Conservation (phyloP, 2,888 invertebrate species). For the Alviniconcha strummeri region DNA sequence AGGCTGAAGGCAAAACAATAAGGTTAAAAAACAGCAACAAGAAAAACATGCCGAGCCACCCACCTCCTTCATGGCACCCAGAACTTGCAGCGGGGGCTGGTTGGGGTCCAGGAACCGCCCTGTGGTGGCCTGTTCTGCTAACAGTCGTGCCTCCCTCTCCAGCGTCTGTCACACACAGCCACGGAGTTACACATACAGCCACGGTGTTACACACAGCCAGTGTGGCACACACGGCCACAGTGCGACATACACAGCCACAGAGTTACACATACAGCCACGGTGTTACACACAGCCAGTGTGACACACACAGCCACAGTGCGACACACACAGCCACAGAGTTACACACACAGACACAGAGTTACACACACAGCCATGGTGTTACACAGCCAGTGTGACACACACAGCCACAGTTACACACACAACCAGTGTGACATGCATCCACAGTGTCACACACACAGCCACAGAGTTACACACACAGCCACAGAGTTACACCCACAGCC, state of each 20-base stretch:
- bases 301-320: neutral
- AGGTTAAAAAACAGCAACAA: too few relatives aligned
- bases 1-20: too few relatives aligned
- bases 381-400: neutral
- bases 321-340: neutral
- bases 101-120: conserved; percentile 69
- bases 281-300: neutral
- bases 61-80: conserved; percentile 66
- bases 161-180: conserved; percentile 53
- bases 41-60: conserved; percentile 10
- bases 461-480: neutral
- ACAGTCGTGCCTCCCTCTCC: conserved; percentile 62
- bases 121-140: conserved; percentile 64
- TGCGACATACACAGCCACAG: neutral
- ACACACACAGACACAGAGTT: neutral
- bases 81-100: conserved; percentile 64
- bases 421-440: neutral
- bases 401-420: neutral
- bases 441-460: neutral
- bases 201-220: neutral
- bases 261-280: neutral
- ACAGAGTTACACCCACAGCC: neutral
- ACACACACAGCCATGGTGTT: neutral
- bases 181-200: neutral
- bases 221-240: neutral